phyloP scores from a whole-genome alignment of 2,797 vertebrate species.

The Liasis olivaceus region DNA sequence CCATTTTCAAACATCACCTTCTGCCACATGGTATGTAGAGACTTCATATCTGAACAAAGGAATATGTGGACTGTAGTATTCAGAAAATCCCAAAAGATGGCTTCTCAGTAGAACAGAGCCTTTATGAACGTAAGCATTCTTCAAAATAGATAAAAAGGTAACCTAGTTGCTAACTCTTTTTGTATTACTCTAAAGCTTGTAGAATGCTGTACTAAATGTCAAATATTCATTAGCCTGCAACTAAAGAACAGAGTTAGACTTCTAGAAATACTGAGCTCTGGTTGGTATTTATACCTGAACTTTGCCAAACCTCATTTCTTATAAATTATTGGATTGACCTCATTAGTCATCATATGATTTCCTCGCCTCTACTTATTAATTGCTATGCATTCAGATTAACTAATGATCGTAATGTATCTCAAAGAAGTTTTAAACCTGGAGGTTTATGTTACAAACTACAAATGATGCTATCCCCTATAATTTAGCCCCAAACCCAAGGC shows the following conservation, averaged over 20 bases:
- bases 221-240: not conserved
- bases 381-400: not conserved
- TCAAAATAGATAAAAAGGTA: not conserved
- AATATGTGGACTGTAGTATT: not conserved
- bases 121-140: not conserved
- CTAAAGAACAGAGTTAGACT: not conserved
- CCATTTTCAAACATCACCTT: conserved; percentile 2
- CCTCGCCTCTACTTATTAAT: not conserved
- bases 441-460: not conserved
- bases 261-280: not conserved
- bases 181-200: not conserved
- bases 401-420: not conserved
- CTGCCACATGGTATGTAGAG: not conserved
- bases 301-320: not conserved
- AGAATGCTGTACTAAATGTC: not conserved
- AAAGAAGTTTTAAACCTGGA: not conserved
- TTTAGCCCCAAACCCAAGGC: not conserved
- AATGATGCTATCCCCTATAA: not conserved
- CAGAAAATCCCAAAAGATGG: not conserved
- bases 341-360: not conserved
- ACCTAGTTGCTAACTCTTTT: not conserved
- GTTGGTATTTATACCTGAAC: not conserved
- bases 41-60: not conserved
- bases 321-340: not conserved
- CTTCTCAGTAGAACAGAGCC: not conserved